Evolutionary conservation across 2,888 invertebrate genomes (phyloP).

Genomic region (Andrena praecox): DNA sequence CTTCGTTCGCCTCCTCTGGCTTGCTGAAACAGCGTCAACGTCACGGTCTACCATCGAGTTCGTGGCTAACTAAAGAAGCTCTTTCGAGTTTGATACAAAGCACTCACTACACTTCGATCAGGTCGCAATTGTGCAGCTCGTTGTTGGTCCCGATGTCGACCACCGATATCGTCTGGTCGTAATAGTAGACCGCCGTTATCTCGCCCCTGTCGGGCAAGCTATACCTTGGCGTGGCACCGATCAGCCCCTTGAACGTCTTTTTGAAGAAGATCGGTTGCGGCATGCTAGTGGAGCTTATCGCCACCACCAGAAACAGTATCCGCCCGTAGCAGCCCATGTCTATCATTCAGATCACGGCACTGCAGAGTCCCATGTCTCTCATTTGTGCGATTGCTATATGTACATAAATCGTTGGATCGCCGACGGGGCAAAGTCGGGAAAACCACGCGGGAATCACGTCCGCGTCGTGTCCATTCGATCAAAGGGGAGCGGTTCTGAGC

Average conservation of each 20-base stretch:
- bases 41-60: neutral
- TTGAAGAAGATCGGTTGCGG: constrained; percentile 75
- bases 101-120: constrained; percentile 95
- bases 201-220: constrained; percentile 50
- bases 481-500: neutral
- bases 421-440: neutral
- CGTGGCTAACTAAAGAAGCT: neutral
- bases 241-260: constrained; percentile 76
- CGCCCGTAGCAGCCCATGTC: constrained; percentile 26
- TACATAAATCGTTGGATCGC: constrained; percentile 13
- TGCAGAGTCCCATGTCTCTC: neutral
- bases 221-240: constrained; percentile 54
- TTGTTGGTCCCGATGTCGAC: constrained; percentile 91
- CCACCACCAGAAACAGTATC: constrained; percentile 45
- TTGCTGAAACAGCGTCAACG: constrained; percentile 86
- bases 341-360: neutral
- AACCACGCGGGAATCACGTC: neutral
- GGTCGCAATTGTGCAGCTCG: constrained; percentile 91
- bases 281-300: constrained; percentile 49
- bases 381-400: neutral
- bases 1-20: constrained; percentile 88
- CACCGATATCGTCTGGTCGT: constrained; percentile 94
- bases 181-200: constrained; percentile 87
- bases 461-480: neutral
- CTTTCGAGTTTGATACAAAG: neutral